Percentiles rank a stretch among this genome's conserved stretches.
Conservation (phyloP, 2,888 invertebrate species). For the Stenichneumon culpator region DNA sequence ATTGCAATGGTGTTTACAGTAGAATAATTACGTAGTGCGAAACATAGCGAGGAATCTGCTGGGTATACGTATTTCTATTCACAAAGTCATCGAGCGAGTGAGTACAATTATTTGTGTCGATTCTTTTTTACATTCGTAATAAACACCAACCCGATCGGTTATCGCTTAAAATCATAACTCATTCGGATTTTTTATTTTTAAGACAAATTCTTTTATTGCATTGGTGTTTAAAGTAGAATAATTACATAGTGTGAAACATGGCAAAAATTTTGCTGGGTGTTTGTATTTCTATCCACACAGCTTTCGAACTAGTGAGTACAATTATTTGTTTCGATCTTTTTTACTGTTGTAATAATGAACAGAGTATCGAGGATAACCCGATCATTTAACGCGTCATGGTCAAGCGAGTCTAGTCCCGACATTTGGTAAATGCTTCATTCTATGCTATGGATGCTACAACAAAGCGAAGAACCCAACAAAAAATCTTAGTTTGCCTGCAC, state of each 20-base stretch:
- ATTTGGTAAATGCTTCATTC: slow-evolving; percentile 8
- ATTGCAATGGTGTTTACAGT: slow-evolving; percentile 3
- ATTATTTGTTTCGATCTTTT: not conserved
- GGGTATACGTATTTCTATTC: not conserved
- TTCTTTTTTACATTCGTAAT: not conserved
- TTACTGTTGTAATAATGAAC: not conserved
- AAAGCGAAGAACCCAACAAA: not conserved
- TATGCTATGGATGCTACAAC: slow-evolving; percentile 21
- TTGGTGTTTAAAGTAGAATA: not conserved
- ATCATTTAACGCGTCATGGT: not conserved
- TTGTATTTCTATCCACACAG: not conserved
- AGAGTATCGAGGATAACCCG: not conserved
- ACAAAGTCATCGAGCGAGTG: not conserved
- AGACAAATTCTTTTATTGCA: slow-evolving; percentile 21
- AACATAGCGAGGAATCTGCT: not conserved
- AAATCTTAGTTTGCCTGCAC: not conserved
- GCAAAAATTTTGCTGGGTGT: not conserved
- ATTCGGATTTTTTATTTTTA: not conserved
- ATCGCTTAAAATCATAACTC: not conserved
- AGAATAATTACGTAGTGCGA: slow-evolving; percentile 1
- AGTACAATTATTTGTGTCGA: not conserved
- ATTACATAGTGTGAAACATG: slow-evolving; percentile 4
- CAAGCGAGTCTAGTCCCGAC: not conserved
- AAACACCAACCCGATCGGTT: not conserved
- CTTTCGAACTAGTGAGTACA: not conserved